A percentile compares a stretch with the other conserved stretches of the same genome.
These are phyloP conservation scores for Dolichallabes microphthalmus DNA, from an alignment of 2,113 vertebrate genomes.

Conservation along the genomic window DNA sequence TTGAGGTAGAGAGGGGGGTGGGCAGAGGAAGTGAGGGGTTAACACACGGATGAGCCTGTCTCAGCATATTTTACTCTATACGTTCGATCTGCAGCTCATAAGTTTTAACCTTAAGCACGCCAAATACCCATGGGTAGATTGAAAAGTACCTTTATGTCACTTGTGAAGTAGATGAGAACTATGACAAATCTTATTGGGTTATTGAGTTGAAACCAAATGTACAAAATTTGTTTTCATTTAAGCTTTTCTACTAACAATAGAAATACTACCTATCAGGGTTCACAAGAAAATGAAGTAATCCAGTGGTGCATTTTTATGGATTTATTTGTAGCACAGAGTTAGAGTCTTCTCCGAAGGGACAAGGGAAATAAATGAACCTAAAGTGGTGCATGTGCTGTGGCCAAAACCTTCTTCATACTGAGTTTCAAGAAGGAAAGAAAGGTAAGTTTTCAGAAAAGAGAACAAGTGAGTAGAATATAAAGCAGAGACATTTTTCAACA, in stretches of 20 bases:
- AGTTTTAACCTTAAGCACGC: conserved; percentile 57
- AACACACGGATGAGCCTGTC: conserved; percentile 60
- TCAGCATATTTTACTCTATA: conserved; percentile 67
- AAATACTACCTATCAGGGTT: conserved; percentile 26
- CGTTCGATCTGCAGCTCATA: conserved; percentile 63
- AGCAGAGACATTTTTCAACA: conserved; percentile 28
- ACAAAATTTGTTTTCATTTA: conserved; percentile 9
- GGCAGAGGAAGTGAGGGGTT: conserved; percentile 37
- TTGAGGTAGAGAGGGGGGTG: conserved; percentile 20
- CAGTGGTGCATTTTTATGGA: conserved; percentile 31
- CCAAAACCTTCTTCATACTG: conserved; percentile 48
- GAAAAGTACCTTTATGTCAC: conserved; percentile 1
- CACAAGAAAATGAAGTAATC: conserved; percentile 21
- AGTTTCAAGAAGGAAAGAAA: conserved; percentile 28
- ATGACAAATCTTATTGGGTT: neutral
- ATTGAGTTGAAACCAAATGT: neutral
- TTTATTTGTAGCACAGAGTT: conserved; percentile 20
- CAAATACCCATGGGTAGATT: conserved; percentile 9
- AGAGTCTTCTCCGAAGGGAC: conserved; percentile 31
- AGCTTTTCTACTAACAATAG: conserved; percentile 37
- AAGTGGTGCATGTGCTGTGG: conserved; percentile 42
- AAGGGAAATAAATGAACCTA: conserved; percentile 59
- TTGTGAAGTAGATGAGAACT: conserved; percentile 2
- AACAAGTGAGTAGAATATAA: conserved; percentile 37
- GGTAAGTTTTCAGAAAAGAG: conserved; percentile 17